These are phyloP conservation scores for Pyrrhosoma nymphula DNA, from an alignment of 2,888 invertebrate species.

Conservation along the genomic window DNA sequence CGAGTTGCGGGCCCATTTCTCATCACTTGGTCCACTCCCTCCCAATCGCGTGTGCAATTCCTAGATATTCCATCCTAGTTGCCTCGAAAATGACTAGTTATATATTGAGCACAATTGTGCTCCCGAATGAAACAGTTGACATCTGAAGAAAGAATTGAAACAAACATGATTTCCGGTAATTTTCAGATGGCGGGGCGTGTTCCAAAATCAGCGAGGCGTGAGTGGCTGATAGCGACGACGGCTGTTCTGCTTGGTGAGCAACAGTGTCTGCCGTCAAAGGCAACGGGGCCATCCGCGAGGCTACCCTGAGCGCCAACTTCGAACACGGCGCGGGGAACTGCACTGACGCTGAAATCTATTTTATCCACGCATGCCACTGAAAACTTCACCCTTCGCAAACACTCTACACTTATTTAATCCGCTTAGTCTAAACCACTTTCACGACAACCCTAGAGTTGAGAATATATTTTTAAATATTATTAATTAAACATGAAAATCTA, in stretches of 20 bases:
- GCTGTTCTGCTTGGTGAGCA: conserved; percentile 64
- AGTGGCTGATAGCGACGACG: conserved; percentile 61
- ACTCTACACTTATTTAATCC: background rate
- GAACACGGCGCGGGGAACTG: background rate
- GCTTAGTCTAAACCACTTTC: too few relatives aligned
- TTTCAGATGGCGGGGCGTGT: conserved; percentile 65
- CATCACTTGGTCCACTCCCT: background rate
- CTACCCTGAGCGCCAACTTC: conserved; percentile 38
- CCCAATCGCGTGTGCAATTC: background rate
- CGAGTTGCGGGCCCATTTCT: background rate
- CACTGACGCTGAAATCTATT: background rate
- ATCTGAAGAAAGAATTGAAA: conserved; percentile 52
- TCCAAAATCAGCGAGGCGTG: conserved; percentile 64
- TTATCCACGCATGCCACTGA: background rate
- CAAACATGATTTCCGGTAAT: conserved; percentile 60
- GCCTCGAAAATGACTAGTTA: background rate
- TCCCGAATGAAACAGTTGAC: conserved; percentile 33
- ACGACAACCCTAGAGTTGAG: too few relatives aligned
- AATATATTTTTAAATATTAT: too few relatives aligned
- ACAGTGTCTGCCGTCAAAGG: conserved; percentile 48
- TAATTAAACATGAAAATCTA: too few relatives aligned
- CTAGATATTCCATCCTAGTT: background rate
- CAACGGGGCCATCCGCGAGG: background rate
- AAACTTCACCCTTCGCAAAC: background rate
- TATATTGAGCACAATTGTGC: background rate